Evolutionary conservation across 2,113 vertebrate species (phyloP).

Genomic region (Rhinolophus ferrumequinum): DNA sequence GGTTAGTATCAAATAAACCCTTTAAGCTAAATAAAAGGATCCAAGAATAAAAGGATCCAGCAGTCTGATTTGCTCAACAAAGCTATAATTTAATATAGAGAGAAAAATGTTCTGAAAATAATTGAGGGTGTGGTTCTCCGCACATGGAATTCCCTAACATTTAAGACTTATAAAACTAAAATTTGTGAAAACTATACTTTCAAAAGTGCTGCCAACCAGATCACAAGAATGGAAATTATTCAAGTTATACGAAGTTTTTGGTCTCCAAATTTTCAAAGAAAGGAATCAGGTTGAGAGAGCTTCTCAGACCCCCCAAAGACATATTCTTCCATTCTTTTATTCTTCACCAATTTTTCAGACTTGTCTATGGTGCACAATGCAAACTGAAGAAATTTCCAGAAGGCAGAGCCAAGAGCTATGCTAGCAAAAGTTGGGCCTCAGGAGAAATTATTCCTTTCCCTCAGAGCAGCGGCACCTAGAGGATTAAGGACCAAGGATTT

Average conservation of each 20-base stretch:
- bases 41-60: neutral
- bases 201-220: neutral
- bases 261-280: neutral
- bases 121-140: neutral
- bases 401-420: neutral
- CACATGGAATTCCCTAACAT: neutral
- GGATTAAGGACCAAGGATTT: neutral
- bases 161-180: neutral
- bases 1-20: neutral
- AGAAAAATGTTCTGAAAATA: neutral
- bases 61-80: neutral
- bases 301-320: neutral
- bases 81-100: neutral
- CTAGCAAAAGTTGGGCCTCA: neutral
- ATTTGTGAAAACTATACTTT: neutral
- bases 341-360: neutral
- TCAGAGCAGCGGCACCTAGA: neutral
- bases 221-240: neutral
- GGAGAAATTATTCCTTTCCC: neutral
- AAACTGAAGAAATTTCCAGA: neutral
- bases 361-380: neutral
- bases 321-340: neutral
- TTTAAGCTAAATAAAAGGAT: neutral
- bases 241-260: neutral
- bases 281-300: neutral